Percentiles rank a stretch among this genome's conserved stretches.
Conservation (phyloP, 2,113 vertebrate species). For the Anser brachyrhynchus region DNA sequence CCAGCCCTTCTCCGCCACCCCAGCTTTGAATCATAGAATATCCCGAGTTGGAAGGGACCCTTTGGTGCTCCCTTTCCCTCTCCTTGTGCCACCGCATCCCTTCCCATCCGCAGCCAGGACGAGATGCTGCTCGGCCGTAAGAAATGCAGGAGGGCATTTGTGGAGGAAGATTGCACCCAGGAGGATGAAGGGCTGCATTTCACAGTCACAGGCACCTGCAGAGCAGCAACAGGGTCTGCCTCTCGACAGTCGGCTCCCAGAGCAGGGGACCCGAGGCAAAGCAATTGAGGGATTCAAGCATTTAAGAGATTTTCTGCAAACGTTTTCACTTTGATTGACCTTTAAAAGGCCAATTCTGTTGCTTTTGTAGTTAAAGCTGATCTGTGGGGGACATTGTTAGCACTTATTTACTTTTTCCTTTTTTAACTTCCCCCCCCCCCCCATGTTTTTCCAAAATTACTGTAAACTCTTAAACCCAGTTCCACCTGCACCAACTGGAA, state of each 20-base stretch:
- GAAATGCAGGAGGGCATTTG: neutral
- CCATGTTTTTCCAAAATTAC: neutral
- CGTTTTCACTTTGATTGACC: conserved; percentile 24
- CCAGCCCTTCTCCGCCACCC: neutral
- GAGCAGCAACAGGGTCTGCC: neutral
- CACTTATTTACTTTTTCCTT: neutral
- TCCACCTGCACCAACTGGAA: neutral
- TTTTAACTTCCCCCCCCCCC: neutral
- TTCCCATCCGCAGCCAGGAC: neutral
- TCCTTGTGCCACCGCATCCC: neutral
- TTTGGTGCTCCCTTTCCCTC: neutral
- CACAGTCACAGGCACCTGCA: neutral
- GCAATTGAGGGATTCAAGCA: neutral
- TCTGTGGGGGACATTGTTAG: neutral
- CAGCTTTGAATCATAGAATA: too few relatives aligned
- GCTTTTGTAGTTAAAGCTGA: conserved; percentile 11
- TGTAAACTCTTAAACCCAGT: neutral
- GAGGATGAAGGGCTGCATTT: neutral
- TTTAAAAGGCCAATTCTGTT: conserved; percentile 13
- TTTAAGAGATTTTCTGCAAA: conserved; percentile 49
- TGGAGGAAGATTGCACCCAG: neutral
- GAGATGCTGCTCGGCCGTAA: neutral
- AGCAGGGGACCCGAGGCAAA: neutral
- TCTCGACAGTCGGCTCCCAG: neutral
- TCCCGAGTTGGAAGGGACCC: too few relatives aligned